Evolutionary conservation across 2,113 vertebrate species (phyloP).

Genomic region (Electrona antarctica): DNA sequence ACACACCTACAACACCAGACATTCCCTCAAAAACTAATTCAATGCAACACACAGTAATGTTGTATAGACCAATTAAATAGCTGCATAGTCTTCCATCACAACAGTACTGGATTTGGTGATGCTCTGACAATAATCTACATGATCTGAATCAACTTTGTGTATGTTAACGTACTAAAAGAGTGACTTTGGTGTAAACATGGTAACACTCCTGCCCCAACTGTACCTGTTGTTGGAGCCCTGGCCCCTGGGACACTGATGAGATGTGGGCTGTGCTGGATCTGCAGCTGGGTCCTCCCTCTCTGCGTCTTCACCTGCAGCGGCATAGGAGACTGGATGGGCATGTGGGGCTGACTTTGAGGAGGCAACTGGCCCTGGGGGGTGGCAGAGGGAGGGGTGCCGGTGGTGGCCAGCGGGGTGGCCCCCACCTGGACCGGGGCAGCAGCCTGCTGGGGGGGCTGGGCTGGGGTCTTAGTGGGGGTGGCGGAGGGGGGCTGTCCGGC

Average conservation of each 20-base stretch:
- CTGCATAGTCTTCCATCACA: too few relatives aligned
- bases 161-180: too few relatives aligned
- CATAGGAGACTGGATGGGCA: constrained; percentile 80
- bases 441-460: too few relatives aligned
- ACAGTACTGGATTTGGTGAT: too few relatives aligned
- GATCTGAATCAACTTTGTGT: too few relatives aligned
- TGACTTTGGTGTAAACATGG: too few relatives aligned
- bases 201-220: constrained; percentile 44
- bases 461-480: constrained; percentile 35
- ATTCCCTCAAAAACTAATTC: too few relatives aligned
- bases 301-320: constrained; percentile 78
- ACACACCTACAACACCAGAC: too few relatives aligned
- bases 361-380: constrained; percentile 81
- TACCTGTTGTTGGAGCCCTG: constrained; percentile 87
- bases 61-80: too few relatives aligned
- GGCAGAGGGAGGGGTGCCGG: constrained; percentile 62
- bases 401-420: constrained; percentile 50
- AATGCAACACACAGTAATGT: too few relatives aligned
- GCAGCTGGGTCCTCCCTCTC: constrained; percentile 80
- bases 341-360: constrained; percentile 81
- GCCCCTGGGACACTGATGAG: constrained; percentile 79
- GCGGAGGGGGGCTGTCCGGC: constrained; percentile 62
- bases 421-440: too few relatives aligned
- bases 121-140: too few relatives aligned
- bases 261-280: constrained; percentile 84